These are phyloP conservation scores for Eucidaris tribuloides DNA, from an alignment of 35 echinoderm and acorn worm species.

Conservation along the genomic window DNA sequence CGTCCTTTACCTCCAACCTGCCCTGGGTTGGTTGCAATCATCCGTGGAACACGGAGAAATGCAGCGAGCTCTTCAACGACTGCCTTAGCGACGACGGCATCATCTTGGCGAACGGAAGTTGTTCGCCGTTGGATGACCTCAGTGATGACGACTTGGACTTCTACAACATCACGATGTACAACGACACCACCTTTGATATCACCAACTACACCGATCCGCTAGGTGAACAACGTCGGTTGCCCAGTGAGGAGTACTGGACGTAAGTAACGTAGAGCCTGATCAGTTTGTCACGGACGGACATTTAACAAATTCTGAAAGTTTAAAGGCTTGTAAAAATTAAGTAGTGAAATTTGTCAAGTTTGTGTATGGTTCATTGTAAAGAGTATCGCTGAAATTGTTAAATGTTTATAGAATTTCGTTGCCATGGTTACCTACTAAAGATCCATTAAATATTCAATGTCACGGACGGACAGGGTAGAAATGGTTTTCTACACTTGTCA, in stretches of 20 bases:
- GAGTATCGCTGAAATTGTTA: too few species aligned
- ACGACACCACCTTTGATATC: neutral
- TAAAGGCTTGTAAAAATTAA: too few species aligned
- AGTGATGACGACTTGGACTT: neutral
- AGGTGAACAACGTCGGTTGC: neutral
- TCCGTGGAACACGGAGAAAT: slow-evolving; percentile 41
- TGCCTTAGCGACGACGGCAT: slow-evolving; percentile 15
- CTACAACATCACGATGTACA: neutral
- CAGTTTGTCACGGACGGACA: too few species aligned
- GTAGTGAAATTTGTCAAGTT: too few species aligned
- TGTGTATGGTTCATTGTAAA: too few species aligned
- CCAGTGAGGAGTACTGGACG: slow-evolving; percentile 40
- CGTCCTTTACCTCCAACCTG: slow-evolving; percentile 39
- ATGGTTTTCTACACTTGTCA: too few species aligned
- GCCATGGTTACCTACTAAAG: too few species aligned
- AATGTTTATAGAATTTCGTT: too few species aligned
- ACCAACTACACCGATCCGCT: slow-evolving; percentile 21
- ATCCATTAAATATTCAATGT: too few species aligned
- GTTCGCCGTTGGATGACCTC: neutral
- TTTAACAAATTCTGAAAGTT: too few species aligned
- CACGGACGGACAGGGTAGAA: too few species aligned
- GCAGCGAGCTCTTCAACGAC: slow-evolving; percentile 20
- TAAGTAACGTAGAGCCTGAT: too few species aligned
- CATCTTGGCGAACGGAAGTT: slow-evolving; percentile 13
- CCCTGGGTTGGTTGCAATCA: slow-evolving; percentile 52